Evolutionary conservation across 2,888 invertebrate genomes (phyloP).

Genomic region (Stenodera caucasica): DNA sequence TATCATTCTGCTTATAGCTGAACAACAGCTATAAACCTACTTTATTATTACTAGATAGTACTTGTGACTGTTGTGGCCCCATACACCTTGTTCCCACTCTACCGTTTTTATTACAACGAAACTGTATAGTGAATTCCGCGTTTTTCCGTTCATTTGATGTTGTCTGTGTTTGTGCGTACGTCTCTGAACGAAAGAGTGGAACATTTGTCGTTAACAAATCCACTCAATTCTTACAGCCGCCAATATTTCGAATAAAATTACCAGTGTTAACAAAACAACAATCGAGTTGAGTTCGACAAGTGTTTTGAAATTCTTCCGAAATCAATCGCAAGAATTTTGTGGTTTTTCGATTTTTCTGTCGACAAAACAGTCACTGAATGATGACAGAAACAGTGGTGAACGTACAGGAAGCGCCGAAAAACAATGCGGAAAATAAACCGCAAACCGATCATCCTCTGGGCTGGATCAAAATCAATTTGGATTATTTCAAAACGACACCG

Average conservation of each 20-base stretch:
- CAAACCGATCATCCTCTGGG: constrained; percentile 61
- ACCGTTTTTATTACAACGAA: background rate
- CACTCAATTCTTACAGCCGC: too few species aligned
- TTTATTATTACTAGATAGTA: background rate
- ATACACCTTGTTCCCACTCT: constrained; percentile 8
- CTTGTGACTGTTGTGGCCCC: background rate
- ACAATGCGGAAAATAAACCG: constrained; percentile 49
- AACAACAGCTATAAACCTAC: constrained; percentile 3
- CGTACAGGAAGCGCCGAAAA: constrained; percentile 69
- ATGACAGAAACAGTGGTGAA: constrained; percentile 85
- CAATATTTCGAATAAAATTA: too few species aligned
- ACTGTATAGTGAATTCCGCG: constrained; percentile 6
- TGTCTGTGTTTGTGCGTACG: background rate
- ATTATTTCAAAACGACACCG: constrained; percentile 79
- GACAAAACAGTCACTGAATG: too few species aligned
- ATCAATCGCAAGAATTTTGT: too few species aligned
- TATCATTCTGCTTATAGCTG: background rate
- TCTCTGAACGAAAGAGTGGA: background rate
- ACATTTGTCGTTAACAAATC: background rate
- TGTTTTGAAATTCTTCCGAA: too few species aligned
- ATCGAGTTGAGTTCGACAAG: too few species aligned
- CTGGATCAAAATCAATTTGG: constrained; percentile 75
- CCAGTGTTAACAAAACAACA: too few species aligned
- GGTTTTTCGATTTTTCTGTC: constrained; percentile 13
- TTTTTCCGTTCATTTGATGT: constrained; percentile 2